These are phyloP conservation scores for Trissolcus basalis DNA, from an alignment of 1,140 invertebrate species.

Conservation along the genomic window DNA sequence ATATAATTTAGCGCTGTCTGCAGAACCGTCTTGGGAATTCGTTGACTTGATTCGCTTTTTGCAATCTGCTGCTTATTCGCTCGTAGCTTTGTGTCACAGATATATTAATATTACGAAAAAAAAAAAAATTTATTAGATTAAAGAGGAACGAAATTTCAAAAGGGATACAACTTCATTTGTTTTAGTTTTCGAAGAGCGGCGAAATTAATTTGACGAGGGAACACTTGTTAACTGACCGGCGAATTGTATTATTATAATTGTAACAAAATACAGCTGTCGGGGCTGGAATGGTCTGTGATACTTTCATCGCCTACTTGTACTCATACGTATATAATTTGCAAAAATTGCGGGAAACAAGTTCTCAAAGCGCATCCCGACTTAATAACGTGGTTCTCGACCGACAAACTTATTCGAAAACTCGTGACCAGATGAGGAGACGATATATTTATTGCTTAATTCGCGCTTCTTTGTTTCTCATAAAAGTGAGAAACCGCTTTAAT, in stretches of 20 bases:
- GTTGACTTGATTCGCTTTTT: conserved; percentile 21
- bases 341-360: conserved; percentile 17
- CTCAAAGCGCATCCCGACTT: conserved; percentile 50
- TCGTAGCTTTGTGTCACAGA: not conserved
- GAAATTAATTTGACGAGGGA: too few relatives aligned
- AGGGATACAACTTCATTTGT: too few relatives aligned
- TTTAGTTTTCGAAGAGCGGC: too few relatives aligned
- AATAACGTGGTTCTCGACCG: conserved; percentile 54
- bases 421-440: conserved; percentile 52
- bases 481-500: conserved; percentile 75
- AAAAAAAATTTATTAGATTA: too few relatives aligned
- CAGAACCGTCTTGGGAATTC: conserved; percentile 34
- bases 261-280: too few relatives aligned
- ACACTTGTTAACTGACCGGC: too few relatives aligned
- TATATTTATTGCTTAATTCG: conserved; percentile 73
- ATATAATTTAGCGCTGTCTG: conserved; percentile 42
- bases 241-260: too few relatives aligned
- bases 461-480: conserved; percentile 75
- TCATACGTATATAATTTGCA: conserved; percentile 1
- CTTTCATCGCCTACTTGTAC: conserved; percentile 12
- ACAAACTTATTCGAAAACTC: conserved; percentile 50
- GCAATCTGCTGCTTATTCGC: conserved; percentile 9
- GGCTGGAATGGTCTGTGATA: conserved; percentile 17
- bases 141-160: too few relatives aligned
- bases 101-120: too few relatives aligned